These are phyloP conservation scores for Himalopsyche kuldschensis DNA, from an alignment of 2,888 invertebrate species.

Conservation along the genomic window DNA sequence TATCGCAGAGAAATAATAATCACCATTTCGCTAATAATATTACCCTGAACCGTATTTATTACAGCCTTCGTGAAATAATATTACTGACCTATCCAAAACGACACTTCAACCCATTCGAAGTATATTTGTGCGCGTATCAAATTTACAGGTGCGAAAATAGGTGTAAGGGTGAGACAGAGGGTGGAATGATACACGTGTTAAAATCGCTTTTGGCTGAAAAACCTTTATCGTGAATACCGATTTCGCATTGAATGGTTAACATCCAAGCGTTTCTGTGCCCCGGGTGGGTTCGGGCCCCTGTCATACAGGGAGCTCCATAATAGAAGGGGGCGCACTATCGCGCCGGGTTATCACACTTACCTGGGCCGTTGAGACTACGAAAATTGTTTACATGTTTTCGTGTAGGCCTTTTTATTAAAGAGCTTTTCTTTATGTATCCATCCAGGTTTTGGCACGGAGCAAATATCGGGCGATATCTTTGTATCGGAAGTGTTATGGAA, in stretches of 20 bases:
- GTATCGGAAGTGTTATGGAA: background rate
- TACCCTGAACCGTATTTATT: too few relatives aligned
- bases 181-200: conserved; percentile 37
- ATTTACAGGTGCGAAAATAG: conserved; percentile 18
- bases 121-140: background rate
- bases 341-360: conserved; percentile 22
- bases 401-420: conserved; percentile 24
- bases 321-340: conserved; percentile 6
- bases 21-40: too few relatives aligned
- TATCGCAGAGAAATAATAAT: too few relatives aligned
- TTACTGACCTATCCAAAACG: conserved; percentile 15
- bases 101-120: background rate
- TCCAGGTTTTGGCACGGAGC: conserved; percentile 12
- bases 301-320: background rate
- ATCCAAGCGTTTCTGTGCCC: conserved; percentile 18
- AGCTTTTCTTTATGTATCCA: conserved; percentile 26
- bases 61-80: background rate
- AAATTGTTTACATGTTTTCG: conserved; percentile 30
- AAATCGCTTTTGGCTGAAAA: conserved; percentile 35
- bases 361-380: conserved; percentile 2
- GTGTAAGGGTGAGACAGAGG: conserved; percentile 11
- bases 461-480: background rate
- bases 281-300: conserved; percentile 1
- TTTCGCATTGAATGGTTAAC: conserved; percentile 30
- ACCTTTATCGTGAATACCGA: conserved; percentile 38